phyloP scores from a whole-genome alignment of 2,113 vertebrate genomes.

The Carettochelys insculpta region DNA sequence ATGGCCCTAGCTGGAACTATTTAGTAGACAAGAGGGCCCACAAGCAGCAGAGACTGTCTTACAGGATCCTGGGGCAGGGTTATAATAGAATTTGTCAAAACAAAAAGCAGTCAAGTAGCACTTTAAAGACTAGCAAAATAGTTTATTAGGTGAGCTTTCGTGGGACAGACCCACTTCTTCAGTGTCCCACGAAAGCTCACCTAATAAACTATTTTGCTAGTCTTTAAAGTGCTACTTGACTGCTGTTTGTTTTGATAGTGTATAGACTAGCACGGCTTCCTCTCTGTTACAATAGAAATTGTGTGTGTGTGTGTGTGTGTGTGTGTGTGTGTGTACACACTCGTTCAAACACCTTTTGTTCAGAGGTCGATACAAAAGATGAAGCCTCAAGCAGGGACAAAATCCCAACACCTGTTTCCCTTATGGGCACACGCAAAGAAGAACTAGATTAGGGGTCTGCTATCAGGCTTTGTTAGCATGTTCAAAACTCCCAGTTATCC shows the following conservation, averaged over 20 bases:
- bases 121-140: no score
- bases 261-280: no score
- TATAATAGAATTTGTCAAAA: neutral
- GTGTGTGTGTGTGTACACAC: no score
- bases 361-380: neutral
- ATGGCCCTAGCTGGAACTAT: neutral
- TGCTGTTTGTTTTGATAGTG: no score
- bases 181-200: no score
- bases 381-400: neutral
- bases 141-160: no score
- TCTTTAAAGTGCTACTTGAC: no score
- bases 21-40: neutral
- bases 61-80: neutral
- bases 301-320: no score
- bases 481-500: neutral
- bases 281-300: no score
- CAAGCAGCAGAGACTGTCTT: neutral
- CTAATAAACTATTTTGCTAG: no score
- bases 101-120: no score
- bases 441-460: neutral
- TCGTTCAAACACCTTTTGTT: neutral
- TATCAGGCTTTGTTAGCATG: neutral
- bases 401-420: neutral
- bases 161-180: no score
- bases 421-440: neutral